Base-by-base conservation (phyloP, 2,797 vertebrate species). In the Pelobates cultripes region DNA sequence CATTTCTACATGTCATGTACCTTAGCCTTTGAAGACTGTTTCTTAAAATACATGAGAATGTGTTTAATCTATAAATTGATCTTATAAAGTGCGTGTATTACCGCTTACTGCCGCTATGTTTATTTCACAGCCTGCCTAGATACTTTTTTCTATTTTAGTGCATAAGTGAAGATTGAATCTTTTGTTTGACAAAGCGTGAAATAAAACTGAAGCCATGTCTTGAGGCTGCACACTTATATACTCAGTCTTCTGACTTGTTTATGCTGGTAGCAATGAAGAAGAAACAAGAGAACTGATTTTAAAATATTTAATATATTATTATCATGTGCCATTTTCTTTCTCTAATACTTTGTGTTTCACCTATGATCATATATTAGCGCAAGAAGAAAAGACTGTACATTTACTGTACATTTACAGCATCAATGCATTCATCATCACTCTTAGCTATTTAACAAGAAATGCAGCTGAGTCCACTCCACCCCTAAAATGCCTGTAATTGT, bases 121-220 rank as follows among this genome's bases (percentile, higher is more conserved):
- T 69, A 43, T 73, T 83, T 78, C 63, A 41, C 75, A 83, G 64
- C 4, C 70, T 78, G 61, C 75, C 81, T 74, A n/a, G 75, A 78
- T 78, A 75, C 81, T 42, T 83, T 28, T 78, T 78, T 78, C 81
- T 83, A 74, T 78, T 78, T 83, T 74, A 78, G 81, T 74, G 70
- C 70, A 44, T 53, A 73, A 77, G 70, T 77, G 74, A 77, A 82
- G 75, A 82, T 45, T 67, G 61, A 78, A 73, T 78, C 81, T 78
- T 78, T 78, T 78, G 81, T 83, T 83, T 83, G 76, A 83, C 81
- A 83, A 83, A 83, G 81, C 75, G 43, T 83, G 81, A 78, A 83
- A 83, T 74, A 78, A 83, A 78, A 78, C 73, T 83, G 75, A 68
- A 77, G 75, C 53, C 55, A 47, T 74, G 69, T 83, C 81, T 78